Percentiles rank a stretch among this genome's conserved stretches.
Evolutionary conservation across 2,113 vertebrate species (phyloP).

Genomic region (Merops nubicus): DNA sequence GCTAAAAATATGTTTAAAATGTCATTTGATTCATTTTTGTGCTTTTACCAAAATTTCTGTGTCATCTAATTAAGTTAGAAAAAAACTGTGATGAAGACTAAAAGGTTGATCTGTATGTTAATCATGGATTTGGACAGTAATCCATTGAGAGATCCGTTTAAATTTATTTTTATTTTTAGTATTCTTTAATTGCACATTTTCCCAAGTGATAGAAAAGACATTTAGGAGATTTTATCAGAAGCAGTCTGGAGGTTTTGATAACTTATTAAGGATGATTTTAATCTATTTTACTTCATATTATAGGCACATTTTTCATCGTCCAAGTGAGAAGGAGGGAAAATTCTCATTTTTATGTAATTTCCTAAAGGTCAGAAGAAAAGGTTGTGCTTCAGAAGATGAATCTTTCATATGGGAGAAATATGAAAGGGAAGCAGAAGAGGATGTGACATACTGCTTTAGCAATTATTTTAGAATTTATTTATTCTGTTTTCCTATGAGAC

Average conservation of each 20-base stretch:
- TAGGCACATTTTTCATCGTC: neutral
- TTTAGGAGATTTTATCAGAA: neutral
- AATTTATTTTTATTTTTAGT: neutral
- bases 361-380: constrained; percentile 16
- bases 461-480: constrained; percentile 25
- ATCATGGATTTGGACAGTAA: neutral
- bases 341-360: constrained; percentile 27
- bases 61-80: constrained; percentile 38
- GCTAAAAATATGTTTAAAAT: neutral
- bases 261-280: neutral
- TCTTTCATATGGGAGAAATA: neutral
- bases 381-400: neutral
- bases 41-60: neutral
- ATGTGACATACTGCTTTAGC: neutral
- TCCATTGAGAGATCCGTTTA: neutral
- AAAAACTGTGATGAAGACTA: constrained; percentile 17
- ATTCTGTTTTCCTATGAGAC: neutral
- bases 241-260: constrained; percentile 14
- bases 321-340: neutral
- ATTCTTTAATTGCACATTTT: neutral
- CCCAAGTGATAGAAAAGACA: neutral
- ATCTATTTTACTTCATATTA: neutral
- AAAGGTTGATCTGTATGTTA: constrained; percentile 34
- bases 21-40: neutral
- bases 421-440: neutral